These are phyloP conservation scores for Cryptoleucopteryx plumbea DNA, from an alignment of 2,113 vertebrate genomes.

Conservation along the genomic window DNA sequence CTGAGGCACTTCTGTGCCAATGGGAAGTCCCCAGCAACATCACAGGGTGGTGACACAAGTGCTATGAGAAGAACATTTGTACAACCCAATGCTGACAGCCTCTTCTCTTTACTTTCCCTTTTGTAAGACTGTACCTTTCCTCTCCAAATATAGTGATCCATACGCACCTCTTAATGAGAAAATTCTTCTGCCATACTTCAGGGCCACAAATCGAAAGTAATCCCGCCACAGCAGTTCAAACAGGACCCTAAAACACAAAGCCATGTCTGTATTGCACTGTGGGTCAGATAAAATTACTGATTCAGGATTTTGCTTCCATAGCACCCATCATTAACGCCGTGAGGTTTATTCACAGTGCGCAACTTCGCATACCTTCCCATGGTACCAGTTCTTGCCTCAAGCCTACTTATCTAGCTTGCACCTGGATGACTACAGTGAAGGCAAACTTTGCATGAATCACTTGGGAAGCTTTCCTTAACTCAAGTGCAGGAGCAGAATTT, in stretches of 20 bases:
- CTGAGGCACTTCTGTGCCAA: background rate
- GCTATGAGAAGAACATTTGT: background rate
- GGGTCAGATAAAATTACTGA: background rate
- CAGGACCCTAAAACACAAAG: conserved; percentile 75
- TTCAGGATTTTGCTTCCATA: background rate
- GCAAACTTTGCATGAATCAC: background rate
- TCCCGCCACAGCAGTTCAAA: conserved; percentile 86
- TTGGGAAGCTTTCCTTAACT: background rate
- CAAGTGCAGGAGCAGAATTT: background rate
- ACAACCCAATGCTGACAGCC: background rate
- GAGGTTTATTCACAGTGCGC: background rate
- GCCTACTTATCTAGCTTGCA: background rate
- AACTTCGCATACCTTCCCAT: accelerated
- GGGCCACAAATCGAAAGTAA: conserved; percentile 80
- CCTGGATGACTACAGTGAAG: background rate
- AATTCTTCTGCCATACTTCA: conserved; percentile 77
- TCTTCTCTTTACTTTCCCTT: background rate
- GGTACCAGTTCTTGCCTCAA: background rate
- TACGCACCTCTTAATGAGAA: conserved; percentile 74
- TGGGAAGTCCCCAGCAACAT: background rate
- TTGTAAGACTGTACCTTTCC: background rate
- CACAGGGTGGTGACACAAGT: background rate
- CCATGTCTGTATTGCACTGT: background rate
- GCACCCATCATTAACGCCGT: accelerated
- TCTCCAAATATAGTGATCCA: background rate